Conservation (phyloP, 2,888 invertebrate genomes). For the Drosophila prostipennis region DNA sequence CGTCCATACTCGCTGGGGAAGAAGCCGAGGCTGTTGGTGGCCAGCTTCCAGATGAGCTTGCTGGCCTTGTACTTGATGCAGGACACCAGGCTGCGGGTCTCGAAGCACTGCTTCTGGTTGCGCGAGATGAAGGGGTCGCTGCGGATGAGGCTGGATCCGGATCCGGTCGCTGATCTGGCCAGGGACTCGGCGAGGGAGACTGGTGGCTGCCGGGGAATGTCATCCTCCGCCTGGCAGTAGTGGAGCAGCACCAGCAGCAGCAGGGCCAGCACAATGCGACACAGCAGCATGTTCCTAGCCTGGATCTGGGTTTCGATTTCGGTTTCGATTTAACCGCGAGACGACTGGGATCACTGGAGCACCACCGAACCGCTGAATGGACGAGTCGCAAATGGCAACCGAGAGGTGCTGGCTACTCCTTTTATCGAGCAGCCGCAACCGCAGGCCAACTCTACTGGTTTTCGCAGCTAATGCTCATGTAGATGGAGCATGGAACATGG, state of each 20-base stretch:
- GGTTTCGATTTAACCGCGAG: slow-evolving; percentile 7
- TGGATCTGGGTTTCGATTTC: neutral
- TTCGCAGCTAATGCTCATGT: slow-evolving; percentile 50
- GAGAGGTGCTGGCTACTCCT: slow-evolving; percentile 61
- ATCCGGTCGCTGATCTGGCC: slow-evolving; percentile 16
- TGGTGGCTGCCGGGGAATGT: neutral
- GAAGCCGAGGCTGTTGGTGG: slow-evolving; percentile 81
- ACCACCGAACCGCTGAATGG: slow-evolving; percentile 63
- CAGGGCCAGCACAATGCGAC: slow-evolving; percentile 45
- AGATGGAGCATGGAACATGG: slow-evolving; percentile 37
- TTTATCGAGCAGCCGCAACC: slow-evolving; percentile 61
- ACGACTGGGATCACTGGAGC: slow-evolving; percentile 28
- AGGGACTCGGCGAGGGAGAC: slow-evolving; percentile 7
- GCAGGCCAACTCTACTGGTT: slow-evolving; percentile 29
- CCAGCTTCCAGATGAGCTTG: slow-evolving; percentile 81
- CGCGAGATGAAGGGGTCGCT: slow-evolving; percentile 80
- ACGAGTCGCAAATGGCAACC: slow-evolving; percentile 72
- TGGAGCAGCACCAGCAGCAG: slow-evolving; percentile 57
- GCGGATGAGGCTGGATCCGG: slow-evolving; percentile 48
- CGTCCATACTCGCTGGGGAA: slow-evolving; percentile 81
- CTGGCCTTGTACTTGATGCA: slow-evolving; percentile 83
- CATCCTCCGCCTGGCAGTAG: slow-evolving; percentile 35
- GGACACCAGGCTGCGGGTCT: slow-evolving; percentile 76
- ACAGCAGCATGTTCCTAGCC: slow-evolving; percentile 29
- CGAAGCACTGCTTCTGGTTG: slow-evolving; percentile 80